Evolutionary conservation across 2,888 invertebrate species (phyloP).

Genomic region (Philaethria dido): DNA sequence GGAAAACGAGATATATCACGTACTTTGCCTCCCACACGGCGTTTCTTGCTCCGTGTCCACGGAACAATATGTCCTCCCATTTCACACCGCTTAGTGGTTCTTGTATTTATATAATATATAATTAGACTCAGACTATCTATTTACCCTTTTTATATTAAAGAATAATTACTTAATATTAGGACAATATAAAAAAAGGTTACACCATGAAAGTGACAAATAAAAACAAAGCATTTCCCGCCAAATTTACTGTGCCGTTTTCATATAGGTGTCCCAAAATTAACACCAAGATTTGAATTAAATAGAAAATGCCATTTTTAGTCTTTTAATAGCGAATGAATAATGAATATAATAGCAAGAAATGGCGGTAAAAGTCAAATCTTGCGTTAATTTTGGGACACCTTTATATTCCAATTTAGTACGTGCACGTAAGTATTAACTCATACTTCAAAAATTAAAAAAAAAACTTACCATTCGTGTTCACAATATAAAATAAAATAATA

Average conservation of each 20-base stretch:
- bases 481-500: neutral
- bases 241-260: neutral
- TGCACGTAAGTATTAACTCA: neutral
- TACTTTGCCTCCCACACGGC: conserved; percentile 53
- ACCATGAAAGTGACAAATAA: neutral
- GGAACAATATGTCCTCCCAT: conserved; percentile 56
- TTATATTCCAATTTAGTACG: neutral
- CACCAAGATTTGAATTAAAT: too few relatives aligned
- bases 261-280: too few relatives aligned
- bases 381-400: too few relatives aligned
- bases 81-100: conserved; percentile 24
- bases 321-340: too few relatives aligned
- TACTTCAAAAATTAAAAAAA: neutral
- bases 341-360: too few relatives aligned
- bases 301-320: too few relatives aligned
- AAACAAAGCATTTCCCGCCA: neutral
- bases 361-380: too few relatives aligned
- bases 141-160: neutral
- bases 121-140: neutral
- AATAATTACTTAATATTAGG: neutral
- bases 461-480: neutral
- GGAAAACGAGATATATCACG: conserved; percentile 59
- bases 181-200: neutral
- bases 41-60: conserved; percentile 51
- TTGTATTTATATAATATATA: conserved; percentile 9